A percentile compares a stretch with the other conserved stretches of the same genome.
phyloP scores from a whole-genome alignment of 2,888 invertebrate species.

The Serrognathus titanus region DNA sequence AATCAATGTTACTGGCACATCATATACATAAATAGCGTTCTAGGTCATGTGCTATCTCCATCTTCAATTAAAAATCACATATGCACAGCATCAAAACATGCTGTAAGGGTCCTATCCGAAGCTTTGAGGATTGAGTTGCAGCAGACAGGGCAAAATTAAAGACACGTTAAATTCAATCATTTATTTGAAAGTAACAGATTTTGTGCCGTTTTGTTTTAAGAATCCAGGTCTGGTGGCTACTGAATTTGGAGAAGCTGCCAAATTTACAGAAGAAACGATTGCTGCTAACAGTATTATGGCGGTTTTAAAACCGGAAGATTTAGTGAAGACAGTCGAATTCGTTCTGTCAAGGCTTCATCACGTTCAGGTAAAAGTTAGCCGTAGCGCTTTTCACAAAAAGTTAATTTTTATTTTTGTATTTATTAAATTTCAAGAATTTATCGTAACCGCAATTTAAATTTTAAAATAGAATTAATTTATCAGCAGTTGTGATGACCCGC shows the following conservation, averaged over 20 bases:
- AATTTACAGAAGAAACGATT: not conserved
- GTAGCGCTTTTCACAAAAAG: no score
- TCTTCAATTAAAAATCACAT: conserved; percentile 33
- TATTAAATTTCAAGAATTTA: no score
- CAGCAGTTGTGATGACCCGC: no score
- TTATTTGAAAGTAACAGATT: no score
- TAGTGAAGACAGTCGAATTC: conserved; percentile 17
- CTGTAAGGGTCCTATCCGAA: conserved; percentile 50
- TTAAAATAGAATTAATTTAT: no score
- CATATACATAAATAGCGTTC: conserved; percentile 54
- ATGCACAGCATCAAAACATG: conserved; percentile 54
- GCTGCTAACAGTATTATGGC: conserved; percentile 13
- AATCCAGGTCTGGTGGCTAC: conserved; percentile 24
- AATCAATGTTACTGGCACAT: conserved; percentile 56
- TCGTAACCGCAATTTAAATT: no score
- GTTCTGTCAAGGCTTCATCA: conserved; percentile 18
- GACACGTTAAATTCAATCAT: conserved; percentile 37
- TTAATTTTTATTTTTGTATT: no score
- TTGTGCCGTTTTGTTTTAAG: conserved; percentile 8
- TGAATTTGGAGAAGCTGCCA: conserved; percentile 5
- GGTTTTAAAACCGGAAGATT: conserved; percentile 15
- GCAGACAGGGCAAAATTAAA: conserved; percentile 41
- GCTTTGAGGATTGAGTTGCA: conserved; percentile 50
- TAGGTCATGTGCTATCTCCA: conserved; percentile 18
- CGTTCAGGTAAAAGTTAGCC: conserved; percentile 12